Conservation (phyloP, 2,888 invertebrate genomes). For the Harpalus rufipes region DNA sequence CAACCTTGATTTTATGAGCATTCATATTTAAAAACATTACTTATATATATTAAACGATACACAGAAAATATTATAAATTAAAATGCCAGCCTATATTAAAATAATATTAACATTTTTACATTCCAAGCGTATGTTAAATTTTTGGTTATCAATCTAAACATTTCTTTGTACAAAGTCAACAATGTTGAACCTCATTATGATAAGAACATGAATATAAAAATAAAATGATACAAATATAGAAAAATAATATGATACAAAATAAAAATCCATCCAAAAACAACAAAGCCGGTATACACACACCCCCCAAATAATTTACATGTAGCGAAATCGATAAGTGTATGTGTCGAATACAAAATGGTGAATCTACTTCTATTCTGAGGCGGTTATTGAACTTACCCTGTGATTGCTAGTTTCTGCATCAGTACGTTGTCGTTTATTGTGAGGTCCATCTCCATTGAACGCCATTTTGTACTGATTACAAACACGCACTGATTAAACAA, state of each 20-base stretch:
- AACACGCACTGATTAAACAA: slow-evolving; percentile 70
- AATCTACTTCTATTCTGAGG: slow-evolving; percentile 4
- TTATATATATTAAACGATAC: neutral
- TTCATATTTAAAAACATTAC: neutral
- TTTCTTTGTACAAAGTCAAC: neutral
- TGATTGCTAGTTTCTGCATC: slow-evolving; percentile 77
- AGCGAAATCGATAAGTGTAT: slow-evolving; percentile 52
- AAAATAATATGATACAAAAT: slow-evolving; percentile 12
- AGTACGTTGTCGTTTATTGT: slow-evolving; percentile 77
- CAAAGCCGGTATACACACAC: slow-evolving; percentile 64
- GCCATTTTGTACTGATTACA: slow-evolving; percentile 80
- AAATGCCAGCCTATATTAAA: neutral
- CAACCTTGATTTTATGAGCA: slow-evolving; percentile 17
- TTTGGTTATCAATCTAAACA: slow-evolving; percentile 12
- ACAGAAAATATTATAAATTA: neutral
- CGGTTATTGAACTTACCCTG: slow-evolving; percentile 74
- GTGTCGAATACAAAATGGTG: slow-evolving; percentile 31
- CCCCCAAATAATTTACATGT: slow-evolving; percentile 63
- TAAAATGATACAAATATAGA: neutral
- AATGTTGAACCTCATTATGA: neutral
- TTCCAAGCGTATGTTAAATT: slow-evolving; percentile 16
- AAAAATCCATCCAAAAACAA: slow-evolving; percentile 47
- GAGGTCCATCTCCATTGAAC: slow-evolving; percentile 84
- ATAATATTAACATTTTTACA: slow-evolving; percentile 5
- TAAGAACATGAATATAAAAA: neutral